These are phyloP conservation scores for Stenodema calcarata DNA, from an alignment of 2,888 invertebrate species.

Conservation along the genomic window DNA sequence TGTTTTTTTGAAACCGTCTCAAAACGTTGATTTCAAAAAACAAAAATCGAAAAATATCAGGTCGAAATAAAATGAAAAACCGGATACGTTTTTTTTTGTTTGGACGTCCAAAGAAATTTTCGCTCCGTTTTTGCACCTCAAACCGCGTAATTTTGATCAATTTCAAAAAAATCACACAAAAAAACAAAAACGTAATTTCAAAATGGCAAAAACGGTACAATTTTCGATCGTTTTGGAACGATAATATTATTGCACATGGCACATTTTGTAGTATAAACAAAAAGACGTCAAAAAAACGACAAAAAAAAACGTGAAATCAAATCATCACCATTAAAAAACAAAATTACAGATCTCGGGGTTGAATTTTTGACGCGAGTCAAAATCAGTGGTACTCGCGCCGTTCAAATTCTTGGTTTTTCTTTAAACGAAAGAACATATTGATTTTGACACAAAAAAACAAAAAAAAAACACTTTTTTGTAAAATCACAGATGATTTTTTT, in stretches of 20 bases:
- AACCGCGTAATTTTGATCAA: neutral
- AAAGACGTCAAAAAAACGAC: neutral
- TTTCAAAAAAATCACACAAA: neutral
- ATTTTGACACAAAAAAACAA: neutral
- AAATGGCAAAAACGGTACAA: no score
- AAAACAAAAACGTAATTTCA: neutral
- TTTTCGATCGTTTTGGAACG: no score
- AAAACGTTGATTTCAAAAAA: no score
- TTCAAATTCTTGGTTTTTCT: neutral
- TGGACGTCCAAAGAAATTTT: no score
- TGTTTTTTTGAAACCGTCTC: no score
- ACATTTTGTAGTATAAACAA: neutral
- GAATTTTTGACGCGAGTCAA: neutral
- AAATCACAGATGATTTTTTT: neutral
- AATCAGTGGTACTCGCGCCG: neutral
- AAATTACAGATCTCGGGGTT: neutral
- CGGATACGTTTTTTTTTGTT: no score
- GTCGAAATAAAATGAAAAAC: no score
- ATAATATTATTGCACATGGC: neutral
- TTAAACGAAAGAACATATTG: neutral
- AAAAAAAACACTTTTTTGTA: neutral
- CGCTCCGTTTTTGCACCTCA: no score
- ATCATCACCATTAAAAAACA: no score
- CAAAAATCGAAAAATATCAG: no score
- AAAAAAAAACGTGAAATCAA: neutral